Base-by-base conservation (phyloP, 2,888 invertebrate species). In the Leucoptera coffeella region DNA sequence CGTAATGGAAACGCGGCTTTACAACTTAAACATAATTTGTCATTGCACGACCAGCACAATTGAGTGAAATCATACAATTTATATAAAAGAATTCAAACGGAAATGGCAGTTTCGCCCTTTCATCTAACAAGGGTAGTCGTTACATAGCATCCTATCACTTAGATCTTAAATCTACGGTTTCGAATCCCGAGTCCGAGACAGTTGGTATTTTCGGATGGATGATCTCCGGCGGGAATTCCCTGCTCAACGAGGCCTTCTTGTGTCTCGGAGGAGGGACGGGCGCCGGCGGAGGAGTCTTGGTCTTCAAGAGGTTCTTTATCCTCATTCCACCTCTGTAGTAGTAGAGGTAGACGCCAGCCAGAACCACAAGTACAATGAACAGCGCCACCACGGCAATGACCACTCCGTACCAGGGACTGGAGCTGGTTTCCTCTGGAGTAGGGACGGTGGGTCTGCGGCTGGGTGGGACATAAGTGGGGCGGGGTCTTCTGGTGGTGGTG, bases 311-410 rank as follows among this genome's bases (percentile, higher is more conserved):
- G 35, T 60, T 72, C 55, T 82, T 82, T 38, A 85, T 73, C 37
- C 74, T 74, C 46, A 74, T 74, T 41, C 80, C 80, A 42, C 82
- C 78, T 54, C 82, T 79, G 65, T 85, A 85, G 48, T 82, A 85
- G 54, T 85, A 84, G 42, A 82, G 61, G 55, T 85, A 86, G 40
- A 85, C 65, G 32, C 78, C 73, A 34, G 78, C 78, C 45, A 85
- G 65, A 37, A 75, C 57, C 32, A 77, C 75, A 42, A 81, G 50
- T 23, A 80, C 77, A 43, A 80, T 64, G 54, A 84, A 72, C 43
- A 85, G 62, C 38, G 82, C 74, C 41, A 82, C 55, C 33, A 80
- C 53, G n/a, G 77, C 74, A 37, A 84, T 74, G 38, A 83, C 40
- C 37, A 78, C 42, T 25, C 74, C 69, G 43, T 76, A 60, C 64